These are phyloP conservation scores for Drosophila sulfurigaster DNA, from an alignment of 1,140 invertebrate genomes.

Conservation along the genomic window DNA sequence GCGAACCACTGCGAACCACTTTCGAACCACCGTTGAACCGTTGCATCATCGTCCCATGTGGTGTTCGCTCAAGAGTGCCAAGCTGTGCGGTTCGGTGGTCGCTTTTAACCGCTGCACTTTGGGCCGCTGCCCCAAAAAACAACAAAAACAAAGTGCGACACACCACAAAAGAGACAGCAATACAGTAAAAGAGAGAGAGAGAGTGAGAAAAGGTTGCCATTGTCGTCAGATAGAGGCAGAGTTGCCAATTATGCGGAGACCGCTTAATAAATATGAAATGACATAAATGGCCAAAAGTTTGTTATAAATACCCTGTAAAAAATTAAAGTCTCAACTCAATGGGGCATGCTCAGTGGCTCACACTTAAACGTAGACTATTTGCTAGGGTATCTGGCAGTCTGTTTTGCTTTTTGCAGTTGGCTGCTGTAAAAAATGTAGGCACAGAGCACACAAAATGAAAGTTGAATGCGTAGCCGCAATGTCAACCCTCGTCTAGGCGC, in stretches of 20 bases:
- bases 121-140: neutral
- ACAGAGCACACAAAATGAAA: constrained; percentile 29
- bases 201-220: constrained; percentile 2
- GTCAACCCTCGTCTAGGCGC: constrained; percentile 69
- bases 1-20: neutral
- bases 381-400: neutral
- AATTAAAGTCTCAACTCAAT: neutral
- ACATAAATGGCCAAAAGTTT: constrained; percentile 70
- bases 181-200: neutral
- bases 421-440: constrained; percentile 3
- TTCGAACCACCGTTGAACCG: neutral
- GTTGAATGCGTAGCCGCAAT: constrained; percentile 44
- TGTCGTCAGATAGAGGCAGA: constrained; percentile 26
- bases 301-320: constrained; percentile 10
- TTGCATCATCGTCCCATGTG: constrained; percentile 7
- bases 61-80: constrained; percentile 28
- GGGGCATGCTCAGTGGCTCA: neutral
- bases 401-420: neutral
- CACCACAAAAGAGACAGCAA: neutral
- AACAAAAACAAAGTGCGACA: neutral
- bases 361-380: too few species aligned
- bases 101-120: constrained; percentile 33
- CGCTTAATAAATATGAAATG: constrained; percentile 79
- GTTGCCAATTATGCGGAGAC: constrained; percentile 75
- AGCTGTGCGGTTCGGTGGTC: constrained; percentile 11